Conservation (phyloP, 2,797 vertebrate genomes). For the Sebastes iracundus region DNA sequence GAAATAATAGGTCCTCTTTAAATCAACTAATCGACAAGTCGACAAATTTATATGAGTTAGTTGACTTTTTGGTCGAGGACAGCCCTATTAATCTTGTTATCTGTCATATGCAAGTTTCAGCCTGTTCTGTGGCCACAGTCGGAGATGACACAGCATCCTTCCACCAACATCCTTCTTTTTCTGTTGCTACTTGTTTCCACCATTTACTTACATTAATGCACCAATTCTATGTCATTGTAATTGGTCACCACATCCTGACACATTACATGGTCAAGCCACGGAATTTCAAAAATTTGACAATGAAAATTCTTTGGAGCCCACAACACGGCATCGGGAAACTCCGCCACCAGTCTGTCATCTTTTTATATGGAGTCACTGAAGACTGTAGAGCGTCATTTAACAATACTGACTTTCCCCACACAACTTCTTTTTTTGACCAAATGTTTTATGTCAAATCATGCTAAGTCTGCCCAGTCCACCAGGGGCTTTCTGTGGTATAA, state of each 20-base stretch:
- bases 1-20: no score
- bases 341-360: background rate
- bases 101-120: background rate
- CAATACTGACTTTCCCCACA: background rate
- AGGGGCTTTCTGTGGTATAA: background rate
- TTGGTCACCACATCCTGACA: background rate
- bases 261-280: background rate
- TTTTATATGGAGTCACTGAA: background rate
- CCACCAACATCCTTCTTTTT: background rate
- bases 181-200: background rate
- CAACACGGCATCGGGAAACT: background rate
- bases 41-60: background rate
- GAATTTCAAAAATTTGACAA: background rate
- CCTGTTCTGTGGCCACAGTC: background rate
- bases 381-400: background rate
- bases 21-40: no score
- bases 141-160: background rate
- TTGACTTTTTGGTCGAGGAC: background rate
- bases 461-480: background rate
- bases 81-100: background rate
- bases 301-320: background rate
- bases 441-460: background rate
- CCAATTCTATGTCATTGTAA: background rate
- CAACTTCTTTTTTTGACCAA: background rate
- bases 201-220: background rate